These are phyloP conservation scores for Ivindomyrus marchei DNA, from an alignment of 2,113 vertebrate species.

Conservation along the genomic window DNA sequence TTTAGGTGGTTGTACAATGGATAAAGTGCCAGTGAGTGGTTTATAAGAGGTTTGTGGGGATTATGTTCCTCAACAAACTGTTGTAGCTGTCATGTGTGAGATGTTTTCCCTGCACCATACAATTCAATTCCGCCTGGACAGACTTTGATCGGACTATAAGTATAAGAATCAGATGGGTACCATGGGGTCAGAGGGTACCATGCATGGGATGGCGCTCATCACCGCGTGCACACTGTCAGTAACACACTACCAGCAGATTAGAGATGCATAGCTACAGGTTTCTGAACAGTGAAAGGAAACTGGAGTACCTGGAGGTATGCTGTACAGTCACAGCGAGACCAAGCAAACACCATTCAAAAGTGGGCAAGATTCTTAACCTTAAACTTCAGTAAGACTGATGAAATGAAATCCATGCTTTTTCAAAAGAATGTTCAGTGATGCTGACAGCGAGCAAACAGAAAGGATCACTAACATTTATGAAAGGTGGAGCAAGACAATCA, in stretches of 20 bases:
- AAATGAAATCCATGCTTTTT: not conserved
- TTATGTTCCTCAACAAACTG: not conserved
- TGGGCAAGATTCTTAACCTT: not conserved
- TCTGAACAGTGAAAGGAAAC: not conserved
- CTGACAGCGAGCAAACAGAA: not conserved
- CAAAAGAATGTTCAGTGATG: not conserved
- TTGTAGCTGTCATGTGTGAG: not conserved
- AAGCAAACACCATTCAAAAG: not conserved
- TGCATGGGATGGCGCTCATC: no score
- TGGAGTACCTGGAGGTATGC: no score
- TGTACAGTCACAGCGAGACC: not conserved
- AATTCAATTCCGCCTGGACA: not conserved
- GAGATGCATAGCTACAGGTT: no score
- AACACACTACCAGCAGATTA: no score
- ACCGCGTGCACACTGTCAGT: no score
- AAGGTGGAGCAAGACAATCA: not conserved
- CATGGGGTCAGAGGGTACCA: no score
- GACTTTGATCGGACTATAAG: no score
- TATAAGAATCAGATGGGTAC: no score
- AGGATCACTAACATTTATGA: not conserved
- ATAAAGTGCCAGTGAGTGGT: not conserved
- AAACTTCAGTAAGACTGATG: no score
- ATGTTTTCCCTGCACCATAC: not conserved
- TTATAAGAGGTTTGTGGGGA: not conserved
- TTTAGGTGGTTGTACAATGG: not conserved